These are phyloP conservation scores for Puma concolor DNA, from an alignment of 2,113 vertebrate genomes.

Conservation along the genomic window DNA sequence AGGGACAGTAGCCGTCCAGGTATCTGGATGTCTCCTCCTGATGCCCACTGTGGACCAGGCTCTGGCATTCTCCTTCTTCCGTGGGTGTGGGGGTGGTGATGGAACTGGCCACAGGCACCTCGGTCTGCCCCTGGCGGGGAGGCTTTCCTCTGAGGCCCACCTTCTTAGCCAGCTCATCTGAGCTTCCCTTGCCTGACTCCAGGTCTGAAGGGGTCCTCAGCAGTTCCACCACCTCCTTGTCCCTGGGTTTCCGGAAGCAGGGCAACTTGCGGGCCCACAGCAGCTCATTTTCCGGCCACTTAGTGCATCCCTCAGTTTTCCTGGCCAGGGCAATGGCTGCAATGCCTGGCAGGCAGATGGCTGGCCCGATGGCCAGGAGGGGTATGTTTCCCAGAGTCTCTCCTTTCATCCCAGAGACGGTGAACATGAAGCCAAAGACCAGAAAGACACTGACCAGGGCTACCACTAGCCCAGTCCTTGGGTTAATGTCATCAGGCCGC, in stretches of 20 bases:
- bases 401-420: constrained; percentile 91
- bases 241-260: constrained; percentile 81
- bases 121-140: constrained; percentile 28
- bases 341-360: constrained; percentile 91
- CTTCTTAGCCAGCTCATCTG: constrained; percentile 83
- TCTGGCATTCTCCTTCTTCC: constrained; percentile 80
- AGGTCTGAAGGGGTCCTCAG: constrained; percentile 88
- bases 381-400: constrained; percentile 90
- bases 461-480: constrained; percentile 91
- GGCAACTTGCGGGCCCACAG: constrained; percentile 81
- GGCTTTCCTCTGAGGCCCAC: constrained; percentile 69
- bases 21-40: constrained; percentile 86
- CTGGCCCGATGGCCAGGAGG: constrained; percentile 90
- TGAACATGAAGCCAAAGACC: constrained; percentile 93
- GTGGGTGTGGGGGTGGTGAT: constrained; percentile 73
- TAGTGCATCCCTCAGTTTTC: constrained; percentile 90
- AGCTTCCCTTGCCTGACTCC: constrained; percentile 87
- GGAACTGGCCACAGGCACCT: constrained; percentile 81
- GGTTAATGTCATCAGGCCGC: constrained; percentile 91
- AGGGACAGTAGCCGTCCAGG: constrained; percentile 87
- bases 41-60: constrained; percentile 76
- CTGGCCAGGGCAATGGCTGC: constrained; percentile 89
- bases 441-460: constrained; percentile 91
- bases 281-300: constrained; percentile 86
- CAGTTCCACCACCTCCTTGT: constrained; percentile 86